These are phyloP conservation scores for Cyaniris semiargus DNA, from an alignment of 2,888 invertebrate genomes.

Conservation along the genomic window DNA sequence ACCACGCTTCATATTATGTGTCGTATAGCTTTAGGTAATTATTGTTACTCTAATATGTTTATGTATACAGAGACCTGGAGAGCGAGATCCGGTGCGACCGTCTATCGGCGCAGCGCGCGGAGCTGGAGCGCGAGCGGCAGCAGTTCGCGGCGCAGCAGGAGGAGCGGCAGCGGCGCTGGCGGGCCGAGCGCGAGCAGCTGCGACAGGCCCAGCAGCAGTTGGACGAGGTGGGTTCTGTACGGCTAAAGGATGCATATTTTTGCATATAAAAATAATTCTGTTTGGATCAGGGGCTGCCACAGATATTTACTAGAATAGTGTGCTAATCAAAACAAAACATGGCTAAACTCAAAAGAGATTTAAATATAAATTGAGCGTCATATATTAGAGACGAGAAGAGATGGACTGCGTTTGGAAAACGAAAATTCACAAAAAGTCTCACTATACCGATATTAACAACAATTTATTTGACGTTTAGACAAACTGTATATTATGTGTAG, in stretches of 20 bases:
- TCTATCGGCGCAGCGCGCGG: slow-evolving; percentile 82
- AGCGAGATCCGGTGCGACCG: slow-evolving; percentile 81
- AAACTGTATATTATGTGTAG: slow-evolving; percentile 46
- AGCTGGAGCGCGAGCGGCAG: slow-evolving; percentile 81
- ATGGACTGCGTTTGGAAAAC: too few species aligned
- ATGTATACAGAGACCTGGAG: slow-evolving; percentile 62
- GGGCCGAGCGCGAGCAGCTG: slow-evolving; percentile 80
- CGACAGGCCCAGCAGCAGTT: slow-evolving; percentile 86
- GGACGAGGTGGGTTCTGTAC: slow-evolving; percentile 68
- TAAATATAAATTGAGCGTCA: too few species aligned
- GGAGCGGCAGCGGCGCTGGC: slow-evolving; percentile 73
- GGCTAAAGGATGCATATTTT: background rate
- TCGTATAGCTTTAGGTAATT: background rate
- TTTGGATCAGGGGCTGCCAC: too few species aligned
- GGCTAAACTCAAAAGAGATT: too few species aligned
- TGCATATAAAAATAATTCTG: too few species aligned
- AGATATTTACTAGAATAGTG: too few species aligned
- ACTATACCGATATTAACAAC: too few species aligned
- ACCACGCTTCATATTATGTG: background rate
- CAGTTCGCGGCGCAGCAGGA: slow-evolving; percentile 81
- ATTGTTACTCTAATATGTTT: background rate
- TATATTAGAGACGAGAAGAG: too few species aligned
- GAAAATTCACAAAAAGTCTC: too few species aligned
- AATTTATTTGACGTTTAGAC: too few species aligned
- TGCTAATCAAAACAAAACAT: too few species aligned